A percentile compares a stretch with the other conserved stretches of the same genome.
phyloP scores from a whole-genome alignment of 2,113 vertebrate genomes.

The Vulpes vulpes region DNA sequence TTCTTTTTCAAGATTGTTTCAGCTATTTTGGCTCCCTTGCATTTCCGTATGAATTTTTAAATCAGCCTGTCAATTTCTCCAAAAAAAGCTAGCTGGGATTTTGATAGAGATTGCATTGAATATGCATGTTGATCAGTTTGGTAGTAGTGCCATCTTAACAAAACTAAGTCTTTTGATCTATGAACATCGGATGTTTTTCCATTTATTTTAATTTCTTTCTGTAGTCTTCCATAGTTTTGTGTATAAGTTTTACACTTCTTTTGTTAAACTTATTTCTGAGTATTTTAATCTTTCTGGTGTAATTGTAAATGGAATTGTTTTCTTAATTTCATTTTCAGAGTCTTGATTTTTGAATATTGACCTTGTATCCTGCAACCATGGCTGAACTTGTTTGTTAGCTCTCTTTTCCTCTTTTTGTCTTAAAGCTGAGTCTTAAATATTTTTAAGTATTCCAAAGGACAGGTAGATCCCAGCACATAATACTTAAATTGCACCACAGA shows the following conservation, averaged over 20 bases:
- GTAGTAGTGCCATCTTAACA: background rate
- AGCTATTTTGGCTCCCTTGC: background rate
- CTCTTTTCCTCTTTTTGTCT: background rate
- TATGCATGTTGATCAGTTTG: background rate
- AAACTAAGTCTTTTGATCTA: background rate
- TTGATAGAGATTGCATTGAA: background rate
- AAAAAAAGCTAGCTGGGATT: constrained; percentile 6
- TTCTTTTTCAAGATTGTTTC: constrained; percentile 14
- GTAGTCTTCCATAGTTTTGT: constrained; percentile 11
- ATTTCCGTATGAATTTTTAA: constrained; percentile 44
- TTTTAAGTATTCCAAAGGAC: constrained; percentile 30
- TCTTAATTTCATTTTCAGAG: constrained; percentile 54
- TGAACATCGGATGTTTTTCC: background rate
- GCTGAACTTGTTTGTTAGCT: background rate
- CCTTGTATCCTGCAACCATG: background rate
- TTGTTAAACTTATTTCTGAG: constrained; percentile 26
- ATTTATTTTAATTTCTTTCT: constrained; percentile 49
- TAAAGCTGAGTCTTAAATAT: background rate
- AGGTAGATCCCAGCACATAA: background rate
- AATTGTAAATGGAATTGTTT: background rate
- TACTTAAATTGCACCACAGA: background rate
- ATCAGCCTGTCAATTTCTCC: background rate
- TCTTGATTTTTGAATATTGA: background rate
- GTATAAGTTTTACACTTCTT: background rate
- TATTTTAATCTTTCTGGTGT: constrained; percentile 33